Evolutionary conservation across 2,888 invertebrate species (phyloP).

Genomic region (Rhogogaster chlorosoma): DNA sequence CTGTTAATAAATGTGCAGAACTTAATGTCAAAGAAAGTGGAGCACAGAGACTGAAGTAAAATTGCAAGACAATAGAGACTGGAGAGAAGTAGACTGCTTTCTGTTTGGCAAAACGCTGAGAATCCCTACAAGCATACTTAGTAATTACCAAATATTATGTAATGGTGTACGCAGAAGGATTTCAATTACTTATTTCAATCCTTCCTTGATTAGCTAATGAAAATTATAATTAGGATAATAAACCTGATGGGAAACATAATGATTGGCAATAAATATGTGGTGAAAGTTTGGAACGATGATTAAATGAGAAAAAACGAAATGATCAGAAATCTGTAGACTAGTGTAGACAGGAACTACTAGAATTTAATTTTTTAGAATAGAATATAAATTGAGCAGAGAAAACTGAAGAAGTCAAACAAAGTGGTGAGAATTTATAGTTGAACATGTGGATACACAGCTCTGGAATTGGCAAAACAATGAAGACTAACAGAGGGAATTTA

Average conservation of each 20-base stretch:
- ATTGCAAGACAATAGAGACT: conserved; percentile 14
- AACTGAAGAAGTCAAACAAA: not conserved
- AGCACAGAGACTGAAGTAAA: conserved; percentile 10
- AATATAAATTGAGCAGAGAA: not conserved
- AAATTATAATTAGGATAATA: not conserved
- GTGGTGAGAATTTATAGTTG: not conserved
- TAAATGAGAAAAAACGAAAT: not conserved
- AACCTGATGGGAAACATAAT: not conserved
- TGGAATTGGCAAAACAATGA: not conserved
- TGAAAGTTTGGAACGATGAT: not conserved
- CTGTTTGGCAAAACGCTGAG: conserved; percentile 53
- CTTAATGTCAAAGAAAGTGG: conserved; percentile 35
- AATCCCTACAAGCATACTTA: conserved; percentile 56
- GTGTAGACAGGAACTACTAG: not conserved
- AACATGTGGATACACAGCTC: not conserved
- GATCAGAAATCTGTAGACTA: not conserved
- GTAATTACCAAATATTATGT: conserved; percentile 50
- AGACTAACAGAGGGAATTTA: not conserved
- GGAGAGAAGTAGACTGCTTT: conserved; percentile 38
- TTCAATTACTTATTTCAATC: not conserved
- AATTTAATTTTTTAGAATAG: not conserved
- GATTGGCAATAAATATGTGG: not conserved
- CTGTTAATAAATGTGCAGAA: not conserved
- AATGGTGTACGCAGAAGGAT: conserved; percentile 11
- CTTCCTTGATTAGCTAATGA: not conserved